A percentile compares a stretch with the other conserved stretches of the same genome.
These are phyloP conservation scores for Graptemys geographica DNA, from an alignment of 2,797 vertebrate genomes.

Conservation along the genomic window DNA sequence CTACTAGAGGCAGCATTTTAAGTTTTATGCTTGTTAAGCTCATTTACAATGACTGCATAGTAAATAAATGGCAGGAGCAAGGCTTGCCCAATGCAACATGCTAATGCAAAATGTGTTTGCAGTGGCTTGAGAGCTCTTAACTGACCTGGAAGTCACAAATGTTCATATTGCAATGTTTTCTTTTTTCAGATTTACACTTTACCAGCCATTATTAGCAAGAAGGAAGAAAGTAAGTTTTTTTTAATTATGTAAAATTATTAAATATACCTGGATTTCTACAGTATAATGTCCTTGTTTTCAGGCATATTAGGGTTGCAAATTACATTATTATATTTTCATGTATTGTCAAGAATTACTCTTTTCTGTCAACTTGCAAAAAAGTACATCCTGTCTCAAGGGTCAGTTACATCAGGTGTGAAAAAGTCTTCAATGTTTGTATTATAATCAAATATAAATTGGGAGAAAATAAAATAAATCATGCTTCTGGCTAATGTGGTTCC, in stretches of 20 bases:
- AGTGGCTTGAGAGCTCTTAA: not conserved
- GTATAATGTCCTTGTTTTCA: not conserved
- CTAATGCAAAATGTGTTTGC: not conserved
- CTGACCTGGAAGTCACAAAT: not conserved
- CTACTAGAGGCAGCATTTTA: not conserved
- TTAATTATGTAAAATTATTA: not conserved
- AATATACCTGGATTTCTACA: not conserved
- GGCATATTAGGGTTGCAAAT: not conserved
- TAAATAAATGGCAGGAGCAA: not conserved
- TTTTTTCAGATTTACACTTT: constrained; percentile 93
- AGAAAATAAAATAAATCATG: not conserved
- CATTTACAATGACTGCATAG: not conserved
- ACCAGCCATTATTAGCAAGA: constrained; percentile 97
- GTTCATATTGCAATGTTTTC: not conserved
- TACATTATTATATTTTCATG: not conserved
- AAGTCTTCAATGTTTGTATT: not conserved
- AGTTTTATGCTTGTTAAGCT: not conserved
- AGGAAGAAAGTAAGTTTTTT: constrained; percentile 95
- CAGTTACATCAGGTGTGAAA: not conserved
- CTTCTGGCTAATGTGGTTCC: not conserved
- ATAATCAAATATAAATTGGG: not conserved
- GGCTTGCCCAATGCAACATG: not conserved
- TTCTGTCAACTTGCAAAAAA: not conserved
- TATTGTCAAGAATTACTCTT: not conserved
- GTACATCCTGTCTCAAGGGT: not conserved